Evolutionary conservation across 2,113 vertebrate genomes (phyloP).

Genomic region (Struthidea cinerea): DNA sequence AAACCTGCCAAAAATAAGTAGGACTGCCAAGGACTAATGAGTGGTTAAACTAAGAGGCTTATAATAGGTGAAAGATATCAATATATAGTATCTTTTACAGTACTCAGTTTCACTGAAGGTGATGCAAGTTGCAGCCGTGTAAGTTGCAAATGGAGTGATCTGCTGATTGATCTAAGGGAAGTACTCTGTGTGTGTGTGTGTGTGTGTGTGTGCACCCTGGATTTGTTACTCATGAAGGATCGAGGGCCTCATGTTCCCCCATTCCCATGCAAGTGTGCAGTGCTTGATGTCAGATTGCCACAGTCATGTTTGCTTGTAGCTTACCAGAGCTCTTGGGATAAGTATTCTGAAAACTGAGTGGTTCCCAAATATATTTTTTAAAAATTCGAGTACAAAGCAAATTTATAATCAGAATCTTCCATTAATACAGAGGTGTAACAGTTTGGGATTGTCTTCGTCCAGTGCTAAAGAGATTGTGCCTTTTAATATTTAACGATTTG

Average conservation of each 20-base stretch:
- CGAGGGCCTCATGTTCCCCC: not conserved
- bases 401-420: not conserved
- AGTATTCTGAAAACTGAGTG: not conserved
- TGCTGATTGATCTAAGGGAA: not conserved
- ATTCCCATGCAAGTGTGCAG: not conserved
- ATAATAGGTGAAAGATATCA: not conserved
- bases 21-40: not conserved
- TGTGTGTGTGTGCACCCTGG: not conserved
- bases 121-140: not conserved
- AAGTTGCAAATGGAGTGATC: not conserved
- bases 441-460: not conserved
- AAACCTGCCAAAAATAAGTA: not conserved
- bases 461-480: not conserved
- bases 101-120: not conserved
- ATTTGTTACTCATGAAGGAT: not conserved
- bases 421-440: not conserved
- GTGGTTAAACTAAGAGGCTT: not conserved
- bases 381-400: not conserved
- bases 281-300: not conserved
- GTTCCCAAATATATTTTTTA: not conserved
- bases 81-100: not conserved
- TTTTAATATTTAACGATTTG: not conserved
- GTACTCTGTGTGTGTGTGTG: too few relatives aligned
- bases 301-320: not conserved
- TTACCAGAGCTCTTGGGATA: not conserved